phyloP scores from a whole-genome alignment of 2,113 vertebrate species.

The Actenoides lindsayi region DNA sequence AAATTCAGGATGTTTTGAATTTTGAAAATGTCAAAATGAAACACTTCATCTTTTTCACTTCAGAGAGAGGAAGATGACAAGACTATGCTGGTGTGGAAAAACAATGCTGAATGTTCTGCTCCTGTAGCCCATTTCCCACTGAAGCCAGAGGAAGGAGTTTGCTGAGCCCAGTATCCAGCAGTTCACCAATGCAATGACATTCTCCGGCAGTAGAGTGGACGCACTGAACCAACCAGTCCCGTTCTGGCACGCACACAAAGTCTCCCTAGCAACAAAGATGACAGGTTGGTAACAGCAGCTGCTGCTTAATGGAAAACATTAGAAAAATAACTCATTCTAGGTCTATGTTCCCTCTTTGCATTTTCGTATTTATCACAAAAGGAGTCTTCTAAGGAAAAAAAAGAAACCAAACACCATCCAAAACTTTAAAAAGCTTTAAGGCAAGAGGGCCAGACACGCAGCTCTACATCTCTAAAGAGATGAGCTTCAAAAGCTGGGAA shows the following conservation, averaged over 20 bases:
- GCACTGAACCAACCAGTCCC: not conserved
- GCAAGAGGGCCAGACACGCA: not conserved
- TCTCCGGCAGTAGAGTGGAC: not conserved
- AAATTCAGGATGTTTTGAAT: not conserved
- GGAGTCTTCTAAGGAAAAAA: conserved; percentile 8
- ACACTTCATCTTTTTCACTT: not conserved
- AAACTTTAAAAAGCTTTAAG: conserved; percentile 5
- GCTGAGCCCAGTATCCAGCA: not conserved
- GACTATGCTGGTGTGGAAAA: not conserved
- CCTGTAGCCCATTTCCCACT: not conserved
- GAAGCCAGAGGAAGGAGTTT: not conserved
- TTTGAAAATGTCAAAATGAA: not conserved
- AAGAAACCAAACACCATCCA: not conserved
- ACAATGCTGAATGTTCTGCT: not conserved
- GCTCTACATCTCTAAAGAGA: not conserved
- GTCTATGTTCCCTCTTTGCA: conserved; percentile 49
- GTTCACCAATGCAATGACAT: not conserved
- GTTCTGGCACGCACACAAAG: conserved; percentile 25
- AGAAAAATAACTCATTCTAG: conserved; percentile 70
- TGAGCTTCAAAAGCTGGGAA: not conserved
- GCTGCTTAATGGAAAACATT: conserved; percentile 73
- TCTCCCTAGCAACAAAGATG: conserved; percentile 75
- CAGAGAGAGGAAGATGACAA: not conserved
- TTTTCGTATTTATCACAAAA: conserved; percentile 54
- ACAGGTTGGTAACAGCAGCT: conserved; percentile 77